These are phyloP conservation scores for Bombus affinis DNA, from an alignment of 1,140 invertebrate genomes.

Conservation along the genomic window DNA sequence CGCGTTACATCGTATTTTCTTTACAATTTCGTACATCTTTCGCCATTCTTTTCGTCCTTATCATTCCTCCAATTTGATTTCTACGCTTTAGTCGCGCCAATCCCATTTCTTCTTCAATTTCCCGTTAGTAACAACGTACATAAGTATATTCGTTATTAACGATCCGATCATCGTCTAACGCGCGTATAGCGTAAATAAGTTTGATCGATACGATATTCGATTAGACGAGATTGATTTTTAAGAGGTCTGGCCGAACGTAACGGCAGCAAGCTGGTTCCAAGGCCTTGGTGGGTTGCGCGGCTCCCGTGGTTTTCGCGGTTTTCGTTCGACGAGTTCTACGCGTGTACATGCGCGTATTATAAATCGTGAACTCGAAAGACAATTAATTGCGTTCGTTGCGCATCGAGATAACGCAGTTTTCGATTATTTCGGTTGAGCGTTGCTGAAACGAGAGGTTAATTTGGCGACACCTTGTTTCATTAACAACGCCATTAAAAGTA, in stretches of 20 bases:
- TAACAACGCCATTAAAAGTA: conserved; percentile 83
- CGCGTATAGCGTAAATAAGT: no score
- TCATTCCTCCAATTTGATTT: neutral
- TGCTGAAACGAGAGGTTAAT: conserved; percentile 81
- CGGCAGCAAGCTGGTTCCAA: neutral
- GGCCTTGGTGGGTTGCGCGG: neutral
- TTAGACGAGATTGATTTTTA: neutral
- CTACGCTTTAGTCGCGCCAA: neutral
- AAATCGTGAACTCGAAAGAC: neutral
- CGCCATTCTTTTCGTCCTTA: neutral
- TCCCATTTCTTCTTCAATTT: neutral
- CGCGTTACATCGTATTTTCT: neutral
- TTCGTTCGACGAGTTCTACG: neutral
- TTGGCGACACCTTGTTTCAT: conserved; percentile 82
- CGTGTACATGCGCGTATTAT: neutral
- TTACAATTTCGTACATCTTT: neutral
- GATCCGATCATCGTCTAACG: neutral
- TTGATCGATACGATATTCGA: neutral
- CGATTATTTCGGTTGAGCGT: conserved; percentile 74
- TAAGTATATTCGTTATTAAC: no score
- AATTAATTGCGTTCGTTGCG: neutral
- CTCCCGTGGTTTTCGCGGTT: neutral
- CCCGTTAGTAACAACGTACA: rapidly evolving
- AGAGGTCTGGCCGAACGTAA: neutral
- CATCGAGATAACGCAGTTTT: neutral